Percentiles rank a stretch among this genome's conserved stretches.
These are phyloP conservation scores for Corythaeola cristata DNA, from an alignment of 2,113 vertebrate genomes.

Conservation along the genomic window DNA sequence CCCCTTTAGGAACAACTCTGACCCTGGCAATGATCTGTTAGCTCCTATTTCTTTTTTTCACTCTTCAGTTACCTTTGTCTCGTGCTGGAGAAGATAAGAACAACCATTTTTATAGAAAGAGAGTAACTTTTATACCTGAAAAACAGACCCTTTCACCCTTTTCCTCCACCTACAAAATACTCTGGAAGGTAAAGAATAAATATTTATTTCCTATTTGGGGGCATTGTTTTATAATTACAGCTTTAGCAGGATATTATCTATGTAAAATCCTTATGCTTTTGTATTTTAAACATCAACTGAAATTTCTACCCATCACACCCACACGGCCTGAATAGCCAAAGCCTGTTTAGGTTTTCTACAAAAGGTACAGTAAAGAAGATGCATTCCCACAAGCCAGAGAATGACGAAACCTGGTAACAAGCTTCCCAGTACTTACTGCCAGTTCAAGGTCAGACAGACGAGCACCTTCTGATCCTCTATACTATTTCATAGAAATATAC, in stretches of 20 bases:
- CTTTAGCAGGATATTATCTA: background rate
- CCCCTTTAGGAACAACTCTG: background rate
- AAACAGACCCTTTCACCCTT: background rate
- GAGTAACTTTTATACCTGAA: background rate
- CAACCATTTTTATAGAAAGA: background rate
- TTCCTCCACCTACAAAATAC: background rate
- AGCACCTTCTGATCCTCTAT: background rate
- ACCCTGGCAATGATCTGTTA: background rate
- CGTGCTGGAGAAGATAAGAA: background rate
- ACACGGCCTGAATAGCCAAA: background rate
- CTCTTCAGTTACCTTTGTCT: background rate
- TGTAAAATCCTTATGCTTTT: background rate
- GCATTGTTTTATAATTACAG: background rate
- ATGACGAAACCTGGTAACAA: background rate
- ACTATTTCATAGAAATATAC: background rate
- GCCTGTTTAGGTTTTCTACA: background rate
- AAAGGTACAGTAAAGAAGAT: accelerated
- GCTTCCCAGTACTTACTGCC: background rate
- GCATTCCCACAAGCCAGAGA: background rate
- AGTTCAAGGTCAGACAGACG: background rate
- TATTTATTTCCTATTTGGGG: background rate
- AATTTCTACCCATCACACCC: background rate
- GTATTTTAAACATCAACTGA: background rate
- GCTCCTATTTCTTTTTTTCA: background rate
- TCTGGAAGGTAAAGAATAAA: background rate